Evolutionary conservation across 2,888 invertebrate species (phyloP), one percentile per base, ranked within the genome.

Genomic region (Venusia cambrica): DNA sequence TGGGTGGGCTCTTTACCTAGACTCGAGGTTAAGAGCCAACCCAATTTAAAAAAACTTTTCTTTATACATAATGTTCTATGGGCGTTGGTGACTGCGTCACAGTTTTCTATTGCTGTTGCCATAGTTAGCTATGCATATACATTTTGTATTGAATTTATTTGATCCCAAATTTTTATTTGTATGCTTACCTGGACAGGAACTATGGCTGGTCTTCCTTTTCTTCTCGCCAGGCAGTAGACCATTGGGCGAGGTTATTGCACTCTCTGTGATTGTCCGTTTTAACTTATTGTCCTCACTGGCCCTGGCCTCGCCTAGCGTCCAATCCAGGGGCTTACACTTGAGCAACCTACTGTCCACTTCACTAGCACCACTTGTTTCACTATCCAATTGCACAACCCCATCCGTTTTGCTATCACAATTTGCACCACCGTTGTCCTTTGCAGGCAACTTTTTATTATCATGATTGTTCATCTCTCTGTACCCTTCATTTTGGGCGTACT

Each of bases 171-270:
- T 2, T 0, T 2, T 5, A 6, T 5, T 5, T 19, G 12, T 43
- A 53, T 59, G 65, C 67, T 59, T 69, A 87, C 87, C 87, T 84
- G 87, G 74, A 75, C 83, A 81, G 72, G 81, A 83, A 58, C 85
- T 87, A 64, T 90, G 89, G 70, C 88, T 89, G 53, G 90, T 81
- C 54, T 92, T 89, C 64, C 92, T 78, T 66, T 90, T 89, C 75
- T 92, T 92, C 51, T 92, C 92, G 9, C 89, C 88, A 38, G 78
- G 73, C 30, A 90, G 74, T 40, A 91, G 83, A 17, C 92, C 92
- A 48, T 92, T 92, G 31, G 89, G 89, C 48, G 81, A 77, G 54
- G 77, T 72, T 54, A 75, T 70, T 45, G 79, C 76, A 73, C 79
- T 76, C 47, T 85, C 84, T 32, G 76, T 60, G 38, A 80, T 73